Conservation (phyloP, 2,888 invertebrate species). For the Caenorhabditis sp. region DNA sequence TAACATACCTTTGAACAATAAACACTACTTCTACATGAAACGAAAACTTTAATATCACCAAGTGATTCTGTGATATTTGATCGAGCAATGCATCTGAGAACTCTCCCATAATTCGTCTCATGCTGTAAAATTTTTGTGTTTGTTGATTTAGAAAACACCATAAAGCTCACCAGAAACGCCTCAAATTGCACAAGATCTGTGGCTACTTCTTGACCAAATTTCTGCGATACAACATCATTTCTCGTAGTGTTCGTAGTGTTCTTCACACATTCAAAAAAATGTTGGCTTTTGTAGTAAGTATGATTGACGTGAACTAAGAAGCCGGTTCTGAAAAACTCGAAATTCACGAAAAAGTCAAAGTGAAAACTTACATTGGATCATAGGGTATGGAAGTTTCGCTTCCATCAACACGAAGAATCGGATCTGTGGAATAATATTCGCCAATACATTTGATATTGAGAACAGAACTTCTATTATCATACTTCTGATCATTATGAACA, state of each 20-base stretch:
- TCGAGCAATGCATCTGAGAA: not conserved
- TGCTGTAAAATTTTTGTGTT: not conserved
- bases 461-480: not conserved
- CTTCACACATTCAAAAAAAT: slow-evolving; percentile 16
- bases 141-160: not conserved
- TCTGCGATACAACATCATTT: slow-evolving; percentile 7
- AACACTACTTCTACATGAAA: not conserved
- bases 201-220: not conserved
- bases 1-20: not conserved
- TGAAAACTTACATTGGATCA: slow-evolving; percentile 18
- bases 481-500: not conserved
- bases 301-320: not conserved
- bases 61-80: not conserved
- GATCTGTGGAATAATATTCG: slow-evolving; percentile 5
- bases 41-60: not conserved
- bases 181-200: not conserved
- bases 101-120: not conserved
- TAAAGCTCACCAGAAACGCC: not conserved
- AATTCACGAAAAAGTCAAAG: not conserved
- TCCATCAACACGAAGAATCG: slow-evolving; percentile 6
- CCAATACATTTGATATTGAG: slow-evolving; percentile 7
- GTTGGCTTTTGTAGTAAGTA: not conserved
- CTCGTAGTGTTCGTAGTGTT: not conserved
- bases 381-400: not conserved
- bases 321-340: slow-evolving; percentile 5